Base-by-base conservation (phyloP, 2,113 vertebrate species). In the Patagioenas fasciata region DNA sequence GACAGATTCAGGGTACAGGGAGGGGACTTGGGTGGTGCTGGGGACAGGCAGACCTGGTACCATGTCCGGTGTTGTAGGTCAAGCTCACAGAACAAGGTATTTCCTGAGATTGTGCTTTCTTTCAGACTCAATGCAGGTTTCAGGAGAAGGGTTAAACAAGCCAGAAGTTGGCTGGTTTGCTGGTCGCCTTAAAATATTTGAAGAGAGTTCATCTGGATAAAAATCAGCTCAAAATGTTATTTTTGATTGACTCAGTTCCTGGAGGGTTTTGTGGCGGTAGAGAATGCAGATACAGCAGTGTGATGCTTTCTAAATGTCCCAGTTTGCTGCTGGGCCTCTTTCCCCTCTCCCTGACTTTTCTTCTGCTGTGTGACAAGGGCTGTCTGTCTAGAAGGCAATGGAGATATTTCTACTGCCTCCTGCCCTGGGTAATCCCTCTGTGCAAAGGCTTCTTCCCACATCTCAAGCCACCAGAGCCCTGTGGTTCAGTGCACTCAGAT, bases 141-240 rank as follows among this genome's bases (percentile, higher is more conserved):
- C 65, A 53, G 48, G 51, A 86, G 80, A 84, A 91, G 77, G 65
- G 73, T 93, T 95, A 95, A 95, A 36, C 40, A 38, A 91, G 66
- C 23, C 40, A 91, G 53, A 74, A 91, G 32, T 16, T 67, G 42
- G 29, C 32, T 1, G 0, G 23, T 87, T 93, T 69, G 18, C 48
- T 89, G 38, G 15, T 72, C 85, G 73, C 77, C 77, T 91, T 92
- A n/a, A 95, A 93, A 81, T 84, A 57, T 57, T 91, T 89, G 80
- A 80, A 93, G 93, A 48, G 77, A 89, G 77, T 92, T 96, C 94
- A 87, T 95, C 80, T 91, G 94, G 93, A 92, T 89, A 57, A 72
- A 95, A 96, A 79, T 79, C 86, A 87, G 44, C 57, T 69, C 73
- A 40, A 84, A 93, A 72, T 89, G 89, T 89, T 96, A 67, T 67